Conservation (phyloP, 2,113 vertebrate species). For the Varanus komodoensis region DNA sequence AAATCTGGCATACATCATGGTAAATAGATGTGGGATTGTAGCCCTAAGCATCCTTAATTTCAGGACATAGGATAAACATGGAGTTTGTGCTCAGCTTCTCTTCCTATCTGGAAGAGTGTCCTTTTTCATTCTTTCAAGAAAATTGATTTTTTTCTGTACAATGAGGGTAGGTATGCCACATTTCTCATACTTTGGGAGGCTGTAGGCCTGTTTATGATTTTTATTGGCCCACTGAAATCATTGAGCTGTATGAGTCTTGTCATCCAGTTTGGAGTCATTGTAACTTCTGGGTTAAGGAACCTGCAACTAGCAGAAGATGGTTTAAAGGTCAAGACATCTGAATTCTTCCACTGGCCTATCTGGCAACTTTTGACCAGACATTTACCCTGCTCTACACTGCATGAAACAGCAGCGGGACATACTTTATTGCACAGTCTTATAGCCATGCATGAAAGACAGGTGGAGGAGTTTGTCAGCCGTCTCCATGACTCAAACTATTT, state of each 20-base stretch:
- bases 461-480: background rate
- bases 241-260: background rate
- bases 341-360: background rate
- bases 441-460: background rate
- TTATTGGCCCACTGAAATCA: background rate
- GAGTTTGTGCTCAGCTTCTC: background rate
- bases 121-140: background rate
- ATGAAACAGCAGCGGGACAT: too few relatives aligned
- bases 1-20: background rate
- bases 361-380: background rate
- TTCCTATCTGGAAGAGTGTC: background rate
- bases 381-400: background rate
- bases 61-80: background rate
- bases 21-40: background rate
- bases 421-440: background rate
- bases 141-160: background rate
- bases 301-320: background rate
- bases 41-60: background rate
- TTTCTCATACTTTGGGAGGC: background rate
- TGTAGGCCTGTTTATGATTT: background rate
- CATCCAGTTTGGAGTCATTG: background rate
- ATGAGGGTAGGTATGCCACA: background rate
- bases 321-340: background rate
- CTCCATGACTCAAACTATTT: background rate
- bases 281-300: background rate